A percentile compares a stretch with the other conserved stretches of the same genome.
Conservation (phyloP, 2,113 vertebrate genomes). For the Toxotes jaculatrix region DNA sequence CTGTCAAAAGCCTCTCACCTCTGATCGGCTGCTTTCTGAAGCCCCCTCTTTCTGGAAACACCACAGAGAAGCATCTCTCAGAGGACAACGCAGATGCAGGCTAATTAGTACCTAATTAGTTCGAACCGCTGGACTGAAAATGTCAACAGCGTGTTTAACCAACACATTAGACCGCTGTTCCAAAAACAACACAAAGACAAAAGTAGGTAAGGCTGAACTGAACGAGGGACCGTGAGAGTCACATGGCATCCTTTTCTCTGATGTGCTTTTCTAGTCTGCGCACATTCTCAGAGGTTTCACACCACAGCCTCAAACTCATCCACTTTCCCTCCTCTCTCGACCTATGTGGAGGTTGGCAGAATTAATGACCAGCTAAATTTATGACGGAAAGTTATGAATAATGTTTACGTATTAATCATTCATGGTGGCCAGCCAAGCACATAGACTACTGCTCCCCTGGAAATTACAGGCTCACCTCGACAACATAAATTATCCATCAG, state of each 20-base stretch:
- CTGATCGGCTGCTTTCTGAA: constrained; percentile 40
- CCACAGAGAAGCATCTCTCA: constrained; percentile 33
- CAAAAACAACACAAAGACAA: constrained; percentile 34
- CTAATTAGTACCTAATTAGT: constrained; percentile 64
- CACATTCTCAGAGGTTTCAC: neutral
- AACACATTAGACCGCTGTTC: neutral
- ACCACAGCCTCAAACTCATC: constrained; percentile 17
- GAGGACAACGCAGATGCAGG: constrained; percentile 30
- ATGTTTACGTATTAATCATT: constrained; percentile 81
- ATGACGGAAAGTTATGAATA: constrained; percentile 76
- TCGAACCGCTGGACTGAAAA: constrained; percentile 48
- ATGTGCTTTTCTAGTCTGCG: neutral
- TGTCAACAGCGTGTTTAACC: constrained; percentile 65
- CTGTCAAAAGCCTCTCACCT: constrained; percentile 32
- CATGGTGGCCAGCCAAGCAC: constrained; percentile 65
- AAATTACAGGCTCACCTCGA: constrained; percentile 71
- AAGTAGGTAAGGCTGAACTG: neutral
- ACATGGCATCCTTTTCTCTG: neutral
- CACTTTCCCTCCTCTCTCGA: neutral
- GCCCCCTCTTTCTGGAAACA: neutral
- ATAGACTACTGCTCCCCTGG: constrained; percentile 54
- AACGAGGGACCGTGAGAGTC: neutral
- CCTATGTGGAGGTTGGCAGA: constrained; percentile 25
- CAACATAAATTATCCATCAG: constrained; percentile 77
- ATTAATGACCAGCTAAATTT: constrained; percentile 65